Percentiles rank a stretch among this genome's conserved stretches.
These are phyloP conservation scores for Gymnocephalus cernua DNA, from an alignment of 2,113 vertebrate species.

Conservation along the genomic window DNA sequence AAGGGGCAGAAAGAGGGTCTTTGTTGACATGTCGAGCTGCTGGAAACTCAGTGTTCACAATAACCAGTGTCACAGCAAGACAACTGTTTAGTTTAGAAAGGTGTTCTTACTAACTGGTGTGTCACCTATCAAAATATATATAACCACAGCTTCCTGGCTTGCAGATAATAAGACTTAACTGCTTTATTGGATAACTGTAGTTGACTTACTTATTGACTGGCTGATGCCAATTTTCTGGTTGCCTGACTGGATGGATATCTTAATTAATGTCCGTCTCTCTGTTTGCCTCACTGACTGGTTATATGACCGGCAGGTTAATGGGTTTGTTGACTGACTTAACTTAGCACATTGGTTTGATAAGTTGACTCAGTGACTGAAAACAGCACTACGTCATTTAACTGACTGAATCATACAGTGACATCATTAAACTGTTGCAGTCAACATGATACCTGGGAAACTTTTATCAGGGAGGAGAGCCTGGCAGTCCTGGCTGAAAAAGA, in stretches of 20 bases:
- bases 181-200: not conserved
- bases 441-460: conserved; percentile 23
- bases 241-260: not conserved
- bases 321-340: conserved; percentile 43
- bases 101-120: not conserved
- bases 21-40: conserved; percentile 20
- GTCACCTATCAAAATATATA: not conserved
- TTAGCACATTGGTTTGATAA: conserved; percentile 27
- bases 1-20: not conserved
- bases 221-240: conserved; percentile 19
- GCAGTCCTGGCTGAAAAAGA: not conserved
- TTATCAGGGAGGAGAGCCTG: conserved; percentile 10
- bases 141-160: not conserved
- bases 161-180: not conserved
- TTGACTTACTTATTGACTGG: conserved; percentile 7
- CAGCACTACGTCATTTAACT: conserved; percentile 49
- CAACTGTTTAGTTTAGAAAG: not conserved
- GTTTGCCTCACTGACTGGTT: conserved; percentile 23
- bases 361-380: conserved; percentile 56
- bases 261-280: not conserved
- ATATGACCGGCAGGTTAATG: conserved; percentile 26
- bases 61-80: conserved; percentile 8
- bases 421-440: conserved; percentile 47
- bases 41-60: conserved; percentile 26
- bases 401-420: conserved; percentile 63